phyloP scores from a whole-genome alignment of 2,113 vertebrate genomes.

The Cyprinodon variegatus region DNA sequence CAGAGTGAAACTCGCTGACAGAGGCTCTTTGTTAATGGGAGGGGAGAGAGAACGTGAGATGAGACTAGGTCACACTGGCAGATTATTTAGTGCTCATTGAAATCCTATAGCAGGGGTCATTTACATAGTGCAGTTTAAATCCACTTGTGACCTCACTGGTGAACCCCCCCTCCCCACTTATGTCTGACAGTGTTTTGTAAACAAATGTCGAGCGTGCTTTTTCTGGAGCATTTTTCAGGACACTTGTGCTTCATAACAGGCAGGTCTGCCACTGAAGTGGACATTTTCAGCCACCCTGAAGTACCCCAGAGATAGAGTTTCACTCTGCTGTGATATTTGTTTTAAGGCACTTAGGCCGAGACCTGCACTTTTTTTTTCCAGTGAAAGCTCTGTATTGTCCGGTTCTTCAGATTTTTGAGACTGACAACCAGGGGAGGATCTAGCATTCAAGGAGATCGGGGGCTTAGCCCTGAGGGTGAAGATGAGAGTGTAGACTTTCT shows the following conservation, averaged over 20 bases:
- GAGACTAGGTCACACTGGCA: conserved; percentile 60
- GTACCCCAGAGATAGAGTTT: conserved; percentile 26
- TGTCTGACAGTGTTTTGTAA: conserved; percentile 57
- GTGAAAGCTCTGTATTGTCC: conserved; percentile 43
- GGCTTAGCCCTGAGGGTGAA: too few relatives aligned
- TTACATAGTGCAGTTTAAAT: conserved; percentile 67
- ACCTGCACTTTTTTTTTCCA: conserved; percentile 50
- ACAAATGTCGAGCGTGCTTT: conserved; percentile 19
- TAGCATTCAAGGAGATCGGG: too few relatives aligned
- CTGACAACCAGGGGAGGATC: conserved; percentile 1
- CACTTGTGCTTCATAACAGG: background rate
- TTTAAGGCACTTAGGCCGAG: conserved; percentile 34
- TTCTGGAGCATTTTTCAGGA: conserved; percentile 2
- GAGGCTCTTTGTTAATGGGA: conserved; percentile 63
- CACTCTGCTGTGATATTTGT: conserved; percentile 50
- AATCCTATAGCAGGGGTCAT: conserved; percentile 71
- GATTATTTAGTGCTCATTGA: conserved; percentile 70
- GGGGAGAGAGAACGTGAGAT: conserved; percentile 12
- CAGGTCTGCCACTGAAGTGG: conserved; percentile 6
- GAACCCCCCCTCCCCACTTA: conserved; percentile 45
- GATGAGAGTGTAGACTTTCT: too few relatives aligned
- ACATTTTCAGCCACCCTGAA: conserved; percentile 22
- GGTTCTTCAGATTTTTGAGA: conserved; percentile 13
- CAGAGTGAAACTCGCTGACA: conserved; percentile 60
- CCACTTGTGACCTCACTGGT: conserved; percentile 62